Evolutionary conservation across 1,140 invertebrate genomes (phyloP).

Genomic region (Drosophila ironensis): DNA sequence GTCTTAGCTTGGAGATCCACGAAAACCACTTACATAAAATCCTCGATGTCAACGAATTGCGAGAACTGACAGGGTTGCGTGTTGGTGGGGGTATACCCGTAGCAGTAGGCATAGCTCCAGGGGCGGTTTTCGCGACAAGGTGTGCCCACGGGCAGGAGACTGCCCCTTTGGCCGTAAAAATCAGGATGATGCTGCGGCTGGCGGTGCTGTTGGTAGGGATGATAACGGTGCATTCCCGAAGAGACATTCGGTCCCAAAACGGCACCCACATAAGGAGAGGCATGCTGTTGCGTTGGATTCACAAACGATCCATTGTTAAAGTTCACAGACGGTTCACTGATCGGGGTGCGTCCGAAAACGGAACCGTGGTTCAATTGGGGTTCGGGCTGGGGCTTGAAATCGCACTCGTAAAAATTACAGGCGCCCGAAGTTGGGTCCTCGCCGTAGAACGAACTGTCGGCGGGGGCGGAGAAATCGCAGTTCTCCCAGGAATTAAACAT

Average conservation of each 20-base stretch:
- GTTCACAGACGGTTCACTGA: constrained; percentile 63
- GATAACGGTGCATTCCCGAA: constrained; percentile 31
- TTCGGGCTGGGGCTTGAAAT: constrained; percentile 35
- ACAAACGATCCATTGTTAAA: constrained; percentile 56
- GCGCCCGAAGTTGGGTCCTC: constrained; percentile 30
- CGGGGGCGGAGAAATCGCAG: constrained; percentile 51
- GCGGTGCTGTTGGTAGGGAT: constrained; percentile 50
- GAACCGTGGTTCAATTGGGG: constrained; percentile 12
- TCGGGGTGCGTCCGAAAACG: constrained; percentile 41
- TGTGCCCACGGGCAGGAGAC: constrained; percentile 50
- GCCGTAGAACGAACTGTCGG: constrained; percentile 64
- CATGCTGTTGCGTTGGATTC: background rate
- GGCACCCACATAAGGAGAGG: constrained; percentile 30
- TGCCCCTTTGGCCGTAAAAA: constrained; percentile 21
- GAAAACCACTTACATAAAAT: constrained; percentile 86
- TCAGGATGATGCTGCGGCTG: constrained; percentile 2
- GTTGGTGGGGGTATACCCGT: constrained; percentile 82
- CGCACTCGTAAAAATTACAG: constrained; percentile 29
- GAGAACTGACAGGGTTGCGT: constrained; percentile 85
- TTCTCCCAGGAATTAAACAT: constrained; percentile 72
- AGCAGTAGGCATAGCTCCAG: constrained; percentile 86
- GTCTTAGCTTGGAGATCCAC: no score
- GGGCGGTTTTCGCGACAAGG: constrained; percentile 84
- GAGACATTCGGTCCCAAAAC: constrained; percentile 16
- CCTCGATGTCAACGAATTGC: constrained; percentile 86